Evolutionary conservation across 92 coral and sea anemone species (phyloP), one percentile per base, ranked within the genome.

Genomic region (Plumapathes pennacea): DNA sequence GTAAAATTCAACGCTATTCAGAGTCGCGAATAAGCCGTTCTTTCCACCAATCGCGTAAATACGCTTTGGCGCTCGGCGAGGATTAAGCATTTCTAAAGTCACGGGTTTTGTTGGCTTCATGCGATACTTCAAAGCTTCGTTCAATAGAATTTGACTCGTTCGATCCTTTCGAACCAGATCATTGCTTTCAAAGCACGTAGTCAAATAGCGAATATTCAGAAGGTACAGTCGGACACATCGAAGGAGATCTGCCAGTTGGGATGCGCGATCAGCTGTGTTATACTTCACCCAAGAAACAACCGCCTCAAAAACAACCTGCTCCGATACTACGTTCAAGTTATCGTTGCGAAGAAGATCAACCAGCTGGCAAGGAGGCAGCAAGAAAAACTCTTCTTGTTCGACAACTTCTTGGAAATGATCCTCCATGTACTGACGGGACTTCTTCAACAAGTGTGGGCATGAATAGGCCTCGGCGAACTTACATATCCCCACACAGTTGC

Each of bases 21-120:
- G 65, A 10, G 97, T 89, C 27, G 97, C 97, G 60, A 89, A 89
- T 37, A 89, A 74, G 46, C 97, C 97, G 76, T 85, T 81, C 46
- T 89, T 89, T 3, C 97, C 97, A 21, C 97, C 97, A 27, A 89
- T 78, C 5, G 97, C 91, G 69, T 62, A 82, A 46, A 89, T 84
- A 23, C 89, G 82, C 22, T 71, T 74, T 4, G 92, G 82, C 2
- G 97, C 73, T 11, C 92, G 69, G 19, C 95, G 75, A 11, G 81
- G 85, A 7, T 42, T 64, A 28, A 64, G 58, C 25, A 82, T 58
- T 4, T 71, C 63, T 37, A 44, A 74, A 25, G 85, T 54, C 11
- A 27, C 53, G 50, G 72, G 58, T 45, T 80, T 89, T 23, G 71
- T 65, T 50, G 77, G 81, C 30, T 69, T 51, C 18, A 77, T 73